Base-by-base conservation (phyloP, 2,888 invertebrate species). In the Choristoneura rosaceana region DNA sequence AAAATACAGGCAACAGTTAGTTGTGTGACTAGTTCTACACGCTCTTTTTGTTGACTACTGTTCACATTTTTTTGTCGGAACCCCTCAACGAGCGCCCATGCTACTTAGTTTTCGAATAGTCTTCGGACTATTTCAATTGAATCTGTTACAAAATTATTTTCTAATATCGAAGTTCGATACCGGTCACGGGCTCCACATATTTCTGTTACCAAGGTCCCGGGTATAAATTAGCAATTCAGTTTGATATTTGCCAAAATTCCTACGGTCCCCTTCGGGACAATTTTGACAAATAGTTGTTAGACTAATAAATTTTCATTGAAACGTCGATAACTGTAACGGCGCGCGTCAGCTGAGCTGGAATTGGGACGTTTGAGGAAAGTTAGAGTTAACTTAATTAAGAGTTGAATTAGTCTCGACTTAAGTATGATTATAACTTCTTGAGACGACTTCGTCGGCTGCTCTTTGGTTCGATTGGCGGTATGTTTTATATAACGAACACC, bases 241-340 rank as follows among this genome's bases (percentile, higher is more conserved):
- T 87, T 82, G 87, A 89, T 88, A 87, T 89, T 92, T 87, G 87
- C 82, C 80, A 83, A 89, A 89, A 90, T 91, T 89, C 87, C 89
- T 76, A 73, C 79, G 83, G 78, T 68, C 75, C 88, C 91, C 87
- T 87, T 86, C 79, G 89, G 90, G 90, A 89, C 88, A 88, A 91
- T 90, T 93, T 90, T 92, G 92, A 93, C 92, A 91, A 93, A 92
- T 93, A 93, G 92, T 93, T 88, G 84, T 83, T 85, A 86, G 86
- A 89, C 88, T 90, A 92, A 93, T 93, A 92, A 91, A 93, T 93
- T 93, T 91, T 87, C 91, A 91, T 90, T 90, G 91, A 91, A 90
- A 89, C 87, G 90, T 81, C 81, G 85, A 88, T 90, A 92, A 90
- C 85, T 91, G 92, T 83, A 77, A 73, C 74, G 74, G 81, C 71